Percentiles rank a stretch among this genome's conserved stretches.
phyloP scores from a whole-genome alignment of 2,888 invertebrate species.

The Strigamia maritima region DNA sequence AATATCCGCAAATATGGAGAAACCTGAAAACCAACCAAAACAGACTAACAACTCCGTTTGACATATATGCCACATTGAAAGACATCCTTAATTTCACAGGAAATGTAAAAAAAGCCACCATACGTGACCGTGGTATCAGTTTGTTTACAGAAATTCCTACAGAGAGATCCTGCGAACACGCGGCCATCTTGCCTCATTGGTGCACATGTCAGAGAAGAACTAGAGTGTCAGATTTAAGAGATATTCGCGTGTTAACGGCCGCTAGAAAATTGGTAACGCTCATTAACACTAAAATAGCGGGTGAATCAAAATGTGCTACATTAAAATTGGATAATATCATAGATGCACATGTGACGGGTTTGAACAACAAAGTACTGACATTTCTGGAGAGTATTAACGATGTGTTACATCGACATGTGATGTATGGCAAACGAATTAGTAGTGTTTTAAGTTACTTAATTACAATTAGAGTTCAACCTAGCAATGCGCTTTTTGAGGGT shows the following conservation, averaged over 20 bases:
- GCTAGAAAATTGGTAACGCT: conserved; percentile 45
- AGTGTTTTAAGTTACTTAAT: conserved; percentile 5
- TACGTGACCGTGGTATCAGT: conserved; percentile 63
- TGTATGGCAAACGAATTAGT: background rate
- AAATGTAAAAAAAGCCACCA: background rate
- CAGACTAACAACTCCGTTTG: conserved; percentile 65
- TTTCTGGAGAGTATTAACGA: background rate
- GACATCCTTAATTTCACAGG: conserved; percentile 60
- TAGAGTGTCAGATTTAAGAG: conserved; percentile 57
- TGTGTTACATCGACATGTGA: background rate
- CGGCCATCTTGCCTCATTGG: conserved; percentile 78
- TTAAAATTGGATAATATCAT: background rate
- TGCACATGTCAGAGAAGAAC: conserved; percentile 79
- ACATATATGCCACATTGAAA: conserved; percentile 49
- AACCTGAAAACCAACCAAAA: conserved; percentile 66
- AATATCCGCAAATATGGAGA: conserved; percentile 61
- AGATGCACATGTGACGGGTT: background rate
- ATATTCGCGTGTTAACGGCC: too few species aligned
- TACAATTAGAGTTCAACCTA: background rate
- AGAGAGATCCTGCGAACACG: conserved; percentile 70
- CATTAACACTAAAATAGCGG: too few species aligned
- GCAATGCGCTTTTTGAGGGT: conserved; percentile 31
- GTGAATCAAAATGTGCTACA: background rate
- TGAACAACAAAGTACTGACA: conserved; percentile 8
- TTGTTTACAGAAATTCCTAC: conserved; percentile 70